A percentile compares a stretch with the other conserved stretches of the same genome.
These are phyloP conservation scores for Mastacembelus armatus DNA, from an alignment of 2,797 vertebrate species.

Conservation along the genomic window DNA sequence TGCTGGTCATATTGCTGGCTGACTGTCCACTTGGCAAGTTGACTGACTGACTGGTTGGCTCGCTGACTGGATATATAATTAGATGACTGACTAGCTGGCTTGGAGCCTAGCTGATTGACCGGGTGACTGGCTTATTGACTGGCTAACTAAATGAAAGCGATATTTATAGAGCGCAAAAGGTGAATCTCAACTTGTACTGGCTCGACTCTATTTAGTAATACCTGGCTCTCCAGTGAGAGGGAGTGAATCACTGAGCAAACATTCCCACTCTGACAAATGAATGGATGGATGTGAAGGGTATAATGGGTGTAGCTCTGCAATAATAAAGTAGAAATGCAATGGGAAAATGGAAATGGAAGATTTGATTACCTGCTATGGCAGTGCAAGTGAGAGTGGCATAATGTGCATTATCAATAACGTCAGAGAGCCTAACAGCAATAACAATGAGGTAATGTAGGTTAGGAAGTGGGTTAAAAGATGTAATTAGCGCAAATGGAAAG, in stretches of 20 bases:
- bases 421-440: conserved; percentile 49
- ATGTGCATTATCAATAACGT: conserved; percentile 68
- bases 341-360: conserved; percentile 63
- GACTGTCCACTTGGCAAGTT: conserved; percentile 33
- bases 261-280: conserved; percentile 46
- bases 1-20: conserved; percentile 38
- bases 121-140: conserved; percentile 46
- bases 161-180: conserved; percentile 46
- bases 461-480: conserved; percentile 58
- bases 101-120: conserved; percentile 30
- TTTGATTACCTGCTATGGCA: conserved; percentile 67
- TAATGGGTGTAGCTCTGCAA: conserved; percentile 55
- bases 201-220: conserved; percentile 27
- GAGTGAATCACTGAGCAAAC: conserved; percentile 34
- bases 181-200: conserved; percentile 28
- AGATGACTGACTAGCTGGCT: conserved; percentile 36
- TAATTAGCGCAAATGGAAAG: conserved; percentile 63
- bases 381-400: conserved; percentile 55
- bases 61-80: conserved; percentile 30
- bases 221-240: conserved; percentile 23
- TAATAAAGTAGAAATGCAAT: conserved; percentile 63
- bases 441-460: conserved; percentile 63
- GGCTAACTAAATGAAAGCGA: conserved; percentile 27
- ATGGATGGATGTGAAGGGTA: conserved; percentile 56
- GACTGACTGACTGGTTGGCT: conserved; percentile 46